A percentile compares a stretch with the other conserved stretches of the same genome.
Evolutionary conservation across 2,797 vertebrate genomes (phyloP).

Genomic region (Sebastes elongatus): DNA sequence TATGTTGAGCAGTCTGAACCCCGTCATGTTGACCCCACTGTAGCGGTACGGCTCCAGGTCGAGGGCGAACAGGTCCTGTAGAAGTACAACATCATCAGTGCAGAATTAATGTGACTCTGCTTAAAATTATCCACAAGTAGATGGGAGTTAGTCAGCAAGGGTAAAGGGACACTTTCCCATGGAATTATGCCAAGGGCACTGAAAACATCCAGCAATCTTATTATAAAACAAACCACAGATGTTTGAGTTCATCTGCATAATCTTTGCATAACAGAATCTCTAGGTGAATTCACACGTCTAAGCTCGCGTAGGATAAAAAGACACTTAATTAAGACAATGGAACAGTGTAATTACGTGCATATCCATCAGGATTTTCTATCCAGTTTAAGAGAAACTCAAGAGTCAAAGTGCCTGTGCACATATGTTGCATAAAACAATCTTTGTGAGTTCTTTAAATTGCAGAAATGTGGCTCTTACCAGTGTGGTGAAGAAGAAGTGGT

Average conservation of each 20-base stretch:
- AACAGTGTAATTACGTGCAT: background rate
- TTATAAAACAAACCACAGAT: conserved; percentile 60
- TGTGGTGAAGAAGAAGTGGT: conserved; percentile 99
- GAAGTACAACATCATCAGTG: background rate
- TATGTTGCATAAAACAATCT: background rate
- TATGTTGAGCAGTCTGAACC: conserved; percentile 93
- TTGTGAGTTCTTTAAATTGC: background rate
- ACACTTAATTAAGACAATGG: conserved; percentile 28
- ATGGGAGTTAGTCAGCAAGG: conserved; percentile 17
- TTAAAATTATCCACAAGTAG: background rate
- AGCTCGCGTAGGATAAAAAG: conserved; percentile 16
- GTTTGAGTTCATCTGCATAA: conserved; percentile 49
- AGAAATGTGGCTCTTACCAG: conserved; percentile 85
- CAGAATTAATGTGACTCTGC: background rate
- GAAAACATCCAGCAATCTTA: conserved; percentile 45
- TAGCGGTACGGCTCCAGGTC: conserved; percentile 97
- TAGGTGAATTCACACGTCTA: conserved; percentile 6
- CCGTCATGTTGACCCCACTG: conserved; percentile 98
- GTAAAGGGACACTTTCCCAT: conserved; percentile 23
- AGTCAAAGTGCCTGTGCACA: background rate
- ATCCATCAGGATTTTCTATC: background rate
- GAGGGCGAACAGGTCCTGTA: conserved; percentile 93
- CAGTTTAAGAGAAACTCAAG: background rate
- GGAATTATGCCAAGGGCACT: conserved; percentile 46
- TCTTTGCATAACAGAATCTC: conserved; percentile 35